Conservation (phyloP, 2,888 invertebrate genomes). For the Eupithecia insigniata region DNA sequence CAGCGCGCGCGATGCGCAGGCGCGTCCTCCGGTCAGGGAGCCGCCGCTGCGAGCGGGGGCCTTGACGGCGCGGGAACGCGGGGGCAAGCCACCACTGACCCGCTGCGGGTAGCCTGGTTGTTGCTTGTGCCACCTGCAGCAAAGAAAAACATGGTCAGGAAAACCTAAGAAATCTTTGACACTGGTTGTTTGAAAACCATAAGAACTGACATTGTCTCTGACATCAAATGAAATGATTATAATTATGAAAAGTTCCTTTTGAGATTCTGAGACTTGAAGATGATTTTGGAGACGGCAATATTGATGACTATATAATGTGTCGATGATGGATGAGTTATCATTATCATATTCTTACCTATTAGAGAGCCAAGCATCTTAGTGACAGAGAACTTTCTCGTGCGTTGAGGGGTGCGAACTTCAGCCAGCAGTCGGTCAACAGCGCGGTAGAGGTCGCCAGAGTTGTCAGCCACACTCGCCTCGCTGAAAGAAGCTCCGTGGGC, state of each 20-base stretch:
- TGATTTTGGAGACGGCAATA: background rate
- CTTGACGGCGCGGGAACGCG: constrained; percentile 84
- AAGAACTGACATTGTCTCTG: background rate
- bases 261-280: background rate
- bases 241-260: background rate
- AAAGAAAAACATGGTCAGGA: constrained; percentile 2
- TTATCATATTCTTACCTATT: constrained; percentile 77
- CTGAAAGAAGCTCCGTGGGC: constrained; percentile 89
- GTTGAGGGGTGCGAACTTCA: constrained; percentile 86
- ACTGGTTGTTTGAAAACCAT: background rate
- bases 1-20: constrained; percentile 77
- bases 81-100: constrained; percentile 86
- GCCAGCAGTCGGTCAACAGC: constrained; percentile 88
- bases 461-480: constrained; percentile 93
- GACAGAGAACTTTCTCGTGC: constrained; percentile 89
- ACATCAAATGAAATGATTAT: background rate
- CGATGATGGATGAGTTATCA: background rate
- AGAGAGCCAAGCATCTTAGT: constrained; percentile 91
- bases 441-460: constrained; percentile 88
- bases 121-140: constrained; percentile 69
- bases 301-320: background rate
- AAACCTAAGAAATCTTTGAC: background rate
- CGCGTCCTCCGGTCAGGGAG: constrained; percentile 76
- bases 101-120: constrained; percentile 70
- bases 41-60: constrained; percentile 76